Evolutionary conservation across 2,113 vertebrate genomes (phyloP).

Genomic region (Struthidea cinerea): DNA sequence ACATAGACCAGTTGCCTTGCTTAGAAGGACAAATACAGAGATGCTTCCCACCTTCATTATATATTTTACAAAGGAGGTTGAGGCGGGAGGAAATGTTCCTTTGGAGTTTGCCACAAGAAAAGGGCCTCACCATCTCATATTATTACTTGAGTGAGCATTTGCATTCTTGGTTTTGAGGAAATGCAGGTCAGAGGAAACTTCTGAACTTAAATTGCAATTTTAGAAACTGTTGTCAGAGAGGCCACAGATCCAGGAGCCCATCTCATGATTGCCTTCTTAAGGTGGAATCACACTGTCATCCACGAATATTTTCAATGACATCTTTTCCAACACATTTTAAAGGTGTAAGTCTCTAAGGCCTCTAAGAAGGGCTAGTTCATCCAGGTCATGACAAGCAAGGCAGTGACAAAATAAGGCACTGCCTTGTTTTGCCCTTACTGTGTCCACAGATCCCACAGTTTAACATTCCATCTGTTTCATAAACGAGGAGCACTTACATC

Average conservation of each 20-base stretch:
- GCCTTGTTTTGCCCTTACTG: neutral
- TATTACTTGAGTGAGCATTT: neutral
- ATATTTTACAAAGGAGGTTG: neutral
- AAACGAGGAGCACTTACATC: neutral
- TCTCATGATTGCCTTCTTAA: neutral
- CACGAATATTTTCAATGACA: neutral
- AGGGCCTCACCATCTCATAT: neutral
- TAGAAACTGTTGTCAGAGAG: neutral
- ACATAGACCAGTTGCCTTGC: neutral
- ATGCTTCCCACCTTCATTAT: neutral
- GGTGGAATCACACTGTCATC: neutral
- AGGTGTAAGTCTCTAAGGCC: neutral
- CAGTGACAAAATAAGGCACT: neutral
- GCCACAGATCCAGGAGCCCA: neutral
- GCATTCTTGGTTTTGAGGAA: conserved; percentile 1
- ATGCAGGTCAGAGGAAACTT: neutral
- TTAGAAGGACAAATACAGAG: neutral
- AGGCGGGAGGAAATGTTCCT: neutral
- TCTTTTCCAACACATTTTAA: neutral
- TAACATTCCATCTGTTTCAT: neutral
- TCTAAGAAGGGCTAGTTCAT: neutral
- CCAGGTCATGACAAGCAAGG: neutral
- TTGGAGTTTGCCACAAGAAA: neutral
- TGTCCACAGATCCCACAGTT: neutral
- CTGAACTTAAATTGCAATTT: neutral